These are phyloP conservation scores for Phaedon cochleariae DNA, from an alignment of 2,888 invertebrate genomes.

Conservation along the genomic window DNA sequence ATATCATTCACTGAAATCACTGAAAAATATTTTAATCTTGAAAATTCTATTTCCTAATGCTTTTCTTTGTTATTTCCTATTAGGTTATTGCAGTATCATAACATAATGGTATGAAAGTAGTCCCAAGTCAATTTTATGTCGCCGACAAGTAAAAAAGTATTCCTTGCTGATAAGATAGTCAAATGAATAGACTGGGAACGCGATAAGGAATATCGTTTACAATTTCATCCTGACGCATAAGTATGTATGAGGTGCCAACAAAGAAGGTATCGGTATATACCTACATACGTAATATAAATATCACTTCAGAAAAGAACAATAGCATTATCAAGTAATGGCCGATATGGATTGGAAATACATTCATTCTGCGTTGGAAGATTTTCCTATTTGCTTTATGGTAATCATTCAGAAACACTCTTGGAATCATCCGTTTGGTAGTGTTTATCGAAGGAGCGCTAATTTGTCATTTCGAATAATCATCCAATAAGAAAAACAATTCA, in stretches of 20 bases:
- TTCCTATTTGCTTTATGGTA: too few species aligned
- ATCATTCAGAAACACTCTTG: too few species aligned
- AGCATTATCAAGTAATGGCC: not conserved
- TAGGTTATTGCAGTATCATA: not conserved
- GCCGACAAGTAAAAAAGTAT: conserved; percentile 22
- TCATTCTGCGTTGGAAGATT: too few species aligned
- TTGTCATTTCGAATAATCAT: too few species aligned
- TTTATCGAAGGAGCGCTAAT: too few species aligned
- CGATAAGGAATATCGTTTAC: conserved; percentile 18
- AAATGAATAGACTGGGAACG: conserved; percentile 26
- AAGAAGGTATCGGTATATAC: too few species aligned
- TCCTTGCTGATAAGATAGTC: conserved; percentile 26
- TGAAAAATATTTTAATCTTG: too few species aligned
- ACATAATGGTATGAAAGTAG: not conserved
- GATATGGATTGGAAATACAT: not conserved
- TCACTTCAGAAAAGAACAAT: not conserved
- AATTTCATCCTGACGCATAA: not conserved
- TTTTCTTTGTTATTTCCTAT: not conserved
- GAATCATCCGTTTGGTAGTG: too few species aligned
- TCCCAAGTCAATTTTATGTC: conserved; percentile 15
- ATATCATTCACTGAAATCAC: too few species aligned
- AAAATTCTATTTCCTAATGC: too few species aligned
- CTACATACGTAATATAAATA: not conserved
- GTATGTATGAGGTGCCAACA: not conserved
- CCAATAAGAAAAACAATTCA: too few species aligned